Evolutionary conservation across 1,140 invertebrate species (phyloP).

Genomic region (Philopotamus ludificatus): DNA sequence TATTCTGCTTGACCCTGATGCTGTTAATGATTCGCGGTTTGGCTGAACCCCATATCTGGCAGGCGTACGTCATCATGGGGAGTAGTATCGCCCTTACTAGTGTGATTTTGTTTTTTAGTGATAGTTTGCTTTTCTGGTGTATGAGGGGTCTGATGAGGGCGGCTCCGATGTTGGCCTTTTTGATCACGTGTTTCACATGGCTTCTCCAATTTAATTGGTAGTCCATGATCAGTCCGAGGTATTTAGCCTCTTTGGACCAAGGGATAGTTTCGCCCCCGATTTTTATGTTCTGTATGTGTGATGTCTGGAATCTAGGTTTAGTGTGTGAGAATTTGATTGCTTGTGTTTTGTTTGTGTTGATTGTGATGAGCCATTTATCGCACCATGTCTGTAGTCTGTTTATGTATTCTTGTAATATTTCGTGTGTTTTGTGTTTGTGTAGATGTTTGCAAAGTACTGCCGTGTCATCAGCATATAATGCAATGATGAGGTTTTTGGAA

Average conservation of each 20-base stretch:
- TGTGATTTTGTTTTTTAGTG: neutral
- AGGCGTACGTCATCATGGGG: neutral
- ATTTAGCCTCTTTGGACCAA: neutral
- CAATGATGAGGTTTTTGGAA: too few species aligned
- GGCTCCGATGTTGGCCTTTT: neutral
- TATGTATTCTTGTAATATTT: constrained; percentile 39
- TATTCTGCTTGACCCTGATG: too few species aligned
- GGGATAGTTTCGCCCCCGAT: neutral
- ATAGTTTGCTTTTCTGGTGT: neutral
- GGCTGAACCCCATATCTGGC: neutral
- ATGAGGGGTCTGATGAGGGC: neutral
- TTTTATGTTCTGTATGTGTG: neutral
- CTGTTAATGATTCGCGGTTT: neutral
- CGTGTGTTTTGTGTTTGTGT: too few species aligned
- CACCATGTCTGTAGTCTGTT: constrained; percentile 33
- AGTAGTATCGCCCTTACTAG: neutral
- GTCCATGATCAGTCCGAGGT: constrained; percentile 1
- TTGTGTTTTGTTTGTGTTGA: constrained; percentile 43
- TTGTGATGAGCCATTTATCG: constrained; percentile 42
- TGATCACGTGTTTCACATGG: neutral
- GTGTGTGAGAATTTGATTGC: neutral
- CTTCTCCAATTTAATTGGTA: neutral
- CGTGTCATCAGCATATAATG: constrained; percentile 43
- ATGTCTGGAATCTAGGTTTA: neutral
- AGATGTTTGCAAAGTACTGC: too few species aligned